Base-by-base conservation (phyloP, 2,888 invertebrate genomes). In the Blera fallax region DNA sequence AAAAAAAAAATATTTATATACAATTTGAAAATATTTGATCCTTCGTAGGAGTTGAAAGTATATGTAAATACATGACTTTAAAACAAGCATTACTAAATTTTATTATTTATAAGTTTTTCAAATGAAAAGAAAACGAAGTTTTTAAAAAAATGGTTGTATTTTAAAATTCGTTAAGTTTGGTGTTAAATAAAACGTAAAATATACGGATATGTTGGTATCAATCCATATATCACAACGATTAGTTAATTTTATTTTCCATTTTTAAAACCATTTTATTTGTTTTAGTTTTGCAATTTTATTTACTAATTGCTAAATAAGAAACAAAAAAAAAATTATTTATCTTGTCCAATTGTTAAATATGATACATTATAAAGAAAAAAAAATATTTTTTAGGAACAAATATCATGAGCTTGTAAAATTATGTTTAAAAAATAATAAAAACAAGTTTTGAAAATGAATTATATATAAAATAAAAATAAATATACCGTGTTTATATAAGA, bases 261-360 rank as follows among this genome's bases (percentile, higher is more conserved):
- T 14, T 50, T 24, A 27, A 50, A 62, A 43, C 5, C n/a, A 2
- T 32, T 32, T 34, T 18, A 29, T 18, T 64, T 29, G 0, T 32
- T 72, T 56, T 54, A 45, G 2, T 24, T 24, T 24, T 24, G 2
- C 4, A 24, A 11, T 58, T 58, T 45, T 21, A 3, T 45, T 72
- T 18, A 8, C 34, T 62, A n/a, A 56, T 37, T 84, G 37, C 58
- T 56, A 54, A 16, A 34, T 16, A 64, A 16, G 27, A 3, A 8
- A 60, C 34, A 14, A 58, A 32, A 34, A 48, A 21, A 10, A 69
- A 76, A 52, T 32, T 65, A 45, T 40, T 3, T 14, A 40, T 34
- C 74, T 34, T 77, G 85, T 80, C 85, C 85, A 81, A 77, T 67
- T 81, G 85, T 85, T 81, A 54, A 64, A 65, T n/a, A n/a, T n/a